These are phyloP conservation scores for Trachelus stipa DNA, from an alignment of 2,888 invertebrate genomes.

Conservation along the genomic window DNA sequence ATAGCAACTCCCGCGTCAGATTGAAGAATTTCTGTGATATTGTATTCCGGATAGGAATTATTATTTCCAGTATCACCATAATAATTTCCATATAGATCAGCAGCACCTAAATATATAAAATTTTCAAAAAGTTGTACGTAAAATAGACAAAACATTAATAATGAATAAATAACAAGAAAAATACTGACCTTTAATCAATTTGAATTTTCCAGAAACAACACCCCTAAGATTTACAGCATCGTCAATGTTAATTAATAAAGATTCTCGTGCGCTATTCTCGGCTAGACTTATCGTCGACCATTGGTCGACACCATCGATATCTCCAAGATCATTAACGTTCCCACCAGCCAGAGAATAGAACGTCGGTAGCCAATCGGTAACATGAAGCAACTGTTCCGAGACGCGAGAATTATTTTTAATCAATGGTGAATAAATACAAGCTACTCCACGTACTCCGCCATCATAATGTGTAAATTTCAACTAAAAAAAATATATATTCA, in stretches of 20 bases:
- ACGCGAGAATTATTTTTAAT: constrained; percentile 70
- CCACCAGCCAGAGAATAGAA: constrained; percentile 65
- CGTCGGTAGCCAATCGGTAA: constrained; percentile 88
- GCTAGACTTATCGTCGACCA: constrained; percentile 52
- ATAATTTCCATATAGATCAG: constrained; percentile 32
- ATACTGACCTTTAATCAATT: constrained; percentile 50
- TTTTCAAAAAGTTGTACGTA: background rate
- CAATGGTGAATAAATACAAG: constrained; percentile 80
- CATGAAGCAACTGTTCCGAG: constrained; percentile 77
- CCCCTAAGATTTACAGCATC: constrained; percentile 59
- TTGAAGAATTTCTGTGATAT: constrained; percentile 31
- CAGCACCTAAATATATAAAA: background rate
- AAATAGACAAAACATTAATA: background rate
- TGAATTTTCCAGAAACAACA: constrained; percentile 45
- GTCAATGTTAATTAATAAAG: constrained; percentile 80
- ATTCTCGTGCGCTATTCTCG: constrained; percentile 69
- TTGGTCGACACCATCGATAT: constrained; percentile 69
- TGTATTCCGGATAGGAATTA: constrained; percentile 43
- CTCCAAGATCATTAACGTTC: constrained; percentile 60
- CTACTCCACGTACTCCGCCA: constrained; percentile 83
- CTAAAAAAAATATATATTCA: constrained; percentile 56
- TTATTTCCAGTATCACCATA: constrained; percentile 45
- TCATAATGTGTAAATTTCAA: constrained; percentile 87
- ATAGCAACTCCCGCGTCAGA: constrained; percentile 47
- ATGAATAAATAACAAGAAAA: background rate